Evolutionary conservation across 2,113 vertebrate genomes (phyloP), one percentile per base, ranked within the genome.

Genomic region (Centropristis striata): DNA sequence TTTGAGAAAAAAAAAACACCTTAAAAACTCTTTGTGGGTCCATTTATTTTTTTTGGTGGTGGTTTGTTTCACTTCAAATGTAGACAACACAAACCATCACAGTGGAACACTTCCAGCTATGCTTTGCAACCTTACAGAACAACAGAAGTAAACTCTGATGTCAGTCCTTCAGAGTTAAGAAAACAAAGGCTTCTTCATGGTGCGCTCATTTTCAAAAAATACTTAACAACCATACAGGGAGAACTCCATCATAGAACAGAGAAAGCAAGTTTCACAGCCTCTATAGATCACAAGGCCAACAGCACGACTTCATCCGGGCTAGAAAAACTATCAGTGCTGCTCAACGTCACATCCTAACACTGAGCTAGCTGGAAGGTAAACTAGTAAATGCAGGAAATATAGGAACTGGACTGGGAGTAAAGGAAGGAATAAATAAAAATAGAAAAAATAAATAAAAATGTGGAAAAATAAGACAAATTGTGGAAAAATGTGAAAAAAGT

Each of bases 161-260:
- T 27, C 9, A 49, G 64, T 36, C 15, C 28, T 32, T 59, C 44
- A 64, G 36, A 9, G 51, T 65, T 32, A 47, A 28, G 28, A 41
- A 55, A 58, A 39, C 20, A 75, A 65, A 50, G 11, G 50, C 49
- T 12, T 72, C 16, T 39, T 61, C 47, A 16, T 47, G 7, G 21
- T 4, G 9, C 28, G 61, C 6, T 51, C 27, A 25, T 59, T 64
- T 66, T 64, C 25, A 42, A 13, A 70, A 70, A 28, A n/a, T 12
- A 44, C 51, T 76, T 63, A 71, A 50, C 51, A 75, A 44, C 68
- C 75, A 66, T 28, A 37, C 11, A 47, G n/a, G 27, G 49, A 78
- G 42, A 77, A 71, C 71, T 71, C 71, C 47, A 65, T 78, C 28
- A 78, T 4, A 66, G 44, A 74, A 67, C 60, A 57, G 68, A 81